These are phyloP conservation scores for Alectura lathami DNA, from an alignment of 2,113 vertebrate species.

Conservation along the genomic window DNA sequence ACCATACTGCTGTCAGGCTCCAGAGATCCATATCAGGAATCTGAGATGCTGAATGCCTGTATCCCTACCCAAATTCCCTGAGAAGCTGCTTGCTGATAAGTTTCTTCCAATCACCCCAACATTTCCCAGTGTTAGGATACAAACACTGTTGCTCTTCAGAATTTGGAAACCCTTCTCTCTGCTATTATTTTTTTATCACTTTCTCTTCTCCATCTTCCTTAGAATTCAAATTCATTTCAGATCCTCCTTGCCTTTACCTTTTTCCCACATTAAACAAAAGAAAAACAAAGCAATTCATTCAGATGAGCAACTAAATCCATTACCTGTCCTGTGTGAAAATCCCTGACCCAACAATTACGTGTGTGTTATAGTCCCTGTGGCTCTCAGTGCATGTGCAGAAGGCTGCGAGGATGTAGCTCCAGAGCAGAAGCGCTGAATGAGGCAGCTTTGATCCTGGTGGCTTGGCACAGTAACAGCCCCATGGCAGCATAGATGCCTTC, in stretches of 20 bases:
- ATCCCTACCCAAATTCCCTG: background rate
- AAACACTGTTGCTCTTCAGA: fast-evolving
- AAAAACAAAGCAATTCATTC: background rate
- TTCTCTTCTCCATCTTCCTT: background rate
- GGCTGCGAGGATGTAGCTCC: background rate
- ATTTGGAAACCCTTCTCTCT: background rate
- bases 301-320: background rate
- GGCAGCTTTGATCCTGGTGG: background rate
- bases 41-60: background rate
- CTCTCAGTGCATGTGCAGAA: background rate
- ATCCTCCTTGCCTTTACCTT: background rate
- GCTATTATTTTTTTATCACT: background rate
- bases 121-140: background rate
- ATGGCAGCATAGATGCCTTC: background rate
- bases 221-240: background rate
- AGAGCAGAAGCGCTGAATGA: background rate
- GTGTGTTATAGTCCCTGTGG: background rate
- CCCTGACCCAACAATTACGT: background rate
- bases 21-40: background rate
- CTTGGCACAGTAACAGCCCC: background rate
- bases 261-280: background rate
- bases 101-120: background rate
- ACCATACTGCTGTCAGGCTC: background rate
- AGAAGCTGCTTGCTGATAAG: background rate
- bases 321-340: background rate